Conservation (phyloP, 1,140 invertebrate species). For the Cylas formicarius region DNA sequence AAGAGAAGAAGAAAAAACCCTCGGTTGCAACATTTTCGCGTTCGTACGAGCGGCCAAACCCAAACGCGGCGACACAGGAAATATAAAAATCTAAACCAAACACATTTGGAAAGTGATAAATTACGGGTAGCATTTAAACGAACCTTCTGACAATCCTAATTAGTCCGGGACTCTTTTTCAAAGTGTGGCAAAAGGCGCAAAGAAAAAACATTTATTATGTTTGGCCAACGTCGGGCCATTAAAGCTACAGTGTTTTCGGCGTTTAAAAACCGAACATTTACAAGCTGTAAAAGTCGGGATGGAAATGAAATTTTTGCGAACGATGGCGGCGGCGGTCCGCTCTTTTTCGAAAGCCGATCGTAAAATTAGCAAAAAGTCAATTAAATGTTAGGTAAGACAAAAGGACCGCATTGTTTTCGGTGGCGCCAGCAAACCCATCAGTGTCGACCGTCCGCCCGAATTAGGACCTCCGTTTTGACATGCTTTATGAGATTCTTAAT, state of each 20-base stretch:
- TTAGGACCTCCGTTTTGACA: too few species aligned
- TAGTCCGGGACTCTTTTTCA: not conserved
- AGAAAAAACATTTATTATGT: slow-evolving; percentile 4
- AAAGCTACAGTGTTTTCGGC: slow-evolving; percentile 2
- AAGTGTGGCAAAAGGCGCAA: slow-evolving; percentile 4
- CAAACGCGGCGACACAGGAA: too few species aligned
- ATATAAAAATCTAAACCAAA: too few species aligned
- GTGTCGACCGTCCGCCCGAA: too few species aligned
- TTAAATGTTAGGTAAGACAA: slow-evolving; percentile 18
- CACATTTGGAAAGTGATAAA: too few species aligned
- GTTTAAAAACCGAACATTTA: slow-evolving; percentile 1
- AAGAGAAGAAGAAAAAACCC: too few species aligned
- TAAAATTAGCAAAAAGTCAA: slow-evolving; percentile 22
- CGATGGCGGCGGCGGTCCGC: not conserved
- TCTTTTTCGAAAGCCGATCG: slow-evolving; percentile 3
- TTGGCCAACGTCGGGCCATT: slow-evolving; percentile 1
- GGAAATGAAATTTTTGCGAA: slow-evolving; percentile 6
- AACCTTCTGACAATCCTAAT: slow-evolving; percentile 2
- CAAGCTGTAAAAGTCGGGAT: slow-evolving; percentile 1
- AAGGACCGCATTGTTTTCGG: slow-evolving; percentile 8
- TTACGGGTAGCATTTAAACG: too few species aligned
- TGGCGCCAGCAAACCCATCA: slow-evolving; percentile 18
- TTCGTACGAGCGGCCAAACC: too few species aligned
- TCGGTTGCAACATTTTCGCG: too few species aligned
- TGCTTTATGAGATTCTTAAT: too few species aligned